phyloP scores from a whole-genome alignment of 2,113 vertebrate genomes.

The Cheirogaleus medius region DNA sequence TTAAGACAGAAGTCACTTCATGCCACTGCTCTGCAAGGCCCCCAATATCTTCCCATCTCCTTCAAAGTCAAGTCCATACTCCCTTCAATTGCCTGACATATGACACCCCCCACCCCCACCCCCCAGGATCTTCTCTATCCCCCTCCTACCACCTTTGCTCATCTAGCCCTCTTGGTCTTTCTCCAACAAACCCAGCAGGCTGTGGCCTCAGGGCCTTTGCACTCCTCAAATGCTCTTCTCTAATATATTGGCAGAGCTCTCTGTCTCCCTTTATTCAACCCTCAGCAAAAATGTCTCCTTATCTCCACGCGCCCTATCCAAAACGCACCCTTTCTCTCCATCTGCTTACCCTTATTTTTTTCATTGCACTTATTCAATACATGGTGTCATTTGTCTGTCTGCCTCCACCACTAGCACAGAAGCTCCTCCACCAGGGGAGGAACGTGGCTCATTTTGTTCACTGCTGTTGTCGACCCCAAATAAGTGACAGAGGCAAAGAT shows the following conservation, averaged over 20 bases:
- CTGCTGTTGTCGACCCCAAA: no score
- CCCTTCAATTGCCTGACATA: neutral
- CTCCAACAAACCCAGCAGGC: neutral
- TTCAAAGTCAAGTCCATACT: neutral
- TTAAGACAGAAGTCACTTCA: neutral
- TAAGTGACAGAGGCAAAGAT: no score
- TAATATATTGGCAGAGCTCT: neutral
- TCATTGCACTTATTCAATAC: neutral
- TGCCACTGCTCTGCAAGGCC: neutral
- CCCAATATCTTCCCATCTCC: neutral
- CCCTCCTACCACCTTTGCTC: neutral
- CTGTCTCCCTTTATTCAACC: neutral
- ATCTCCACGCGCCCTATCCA: neutral
- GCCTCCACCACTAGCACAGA: neutral
- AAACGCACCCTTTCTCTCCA: neutral
- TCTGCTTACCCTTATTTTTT: neutral
- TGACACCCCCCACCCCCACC: no score
- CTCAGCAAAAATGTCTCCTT: neutral
- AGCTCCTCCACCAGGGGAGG: neutral
- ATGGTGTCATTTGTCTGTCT: neutral
- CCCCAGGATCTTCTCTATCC: neutral
- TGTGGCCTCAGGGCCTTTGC: neutral
- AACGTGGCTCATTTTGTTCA: neutral
- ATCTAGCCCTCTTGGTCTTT: neutral
- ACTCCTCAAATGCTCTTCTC: neutral